Conservation (phyloP, 2,113 vertebrate genomes). For the Lutjanus erythropterus region DNA sequence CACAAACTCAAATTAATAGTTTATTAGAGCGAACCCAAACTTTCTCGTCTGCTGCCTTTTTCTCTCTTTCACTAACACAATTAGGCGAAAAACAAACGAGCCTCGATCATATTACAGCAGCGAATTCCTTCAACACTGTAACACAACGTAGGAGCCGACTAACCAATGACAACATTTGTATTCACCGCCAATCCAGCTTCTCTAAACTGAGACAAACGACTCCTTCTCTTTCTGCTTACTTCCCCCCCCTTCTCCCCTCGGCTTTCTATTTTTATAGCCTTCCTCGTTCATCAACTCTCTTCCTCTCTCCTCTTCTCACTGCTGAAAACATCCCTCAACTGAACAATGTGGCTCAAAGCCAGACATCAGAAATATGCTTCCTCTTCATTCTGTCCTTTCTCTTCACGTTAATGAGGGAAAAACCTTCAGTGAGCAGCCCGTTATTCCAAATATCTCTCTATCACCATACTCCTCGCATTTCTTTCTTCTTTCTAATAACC, state of each 20-base stretch:
- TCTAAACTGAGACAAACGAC: conserved; percentile 63
- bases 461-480: conserved; percentile 35
- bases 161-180: conserved; percentile 60
- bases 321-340: conserved; percentile 56
- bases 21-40: background rate
- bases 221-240: conserved; percentile 56
- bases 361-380: conserved; percentile 54
- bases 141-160: conserved; percentile 14
- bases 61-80: background rate
- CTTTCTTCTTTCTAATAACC: conserved; percentile 28
- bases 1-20: conserved; percentile 14
- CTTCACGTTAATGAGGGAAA: conserved; percentile 60
- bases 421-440: conserved; percentile 38
- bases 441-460: conserved; percentile 47
- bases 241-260: conserved; percentile 20
- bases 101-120: conserved; percentile 11
- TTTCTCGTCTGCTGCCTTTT: background rate
- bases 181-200: conserved; percentile 46
- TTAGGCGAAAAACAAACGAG: conserved; percentile 11
- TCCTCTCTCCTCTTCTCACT: conserved; percentile 31
- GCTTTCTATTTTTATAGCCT: conserved; percentile 71
- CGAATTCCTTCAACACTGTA: conserved; percentile 21
- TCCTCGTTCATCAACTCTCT: conserved; percentile 69
- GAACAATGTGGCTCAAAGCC: conserved; percentile 62
- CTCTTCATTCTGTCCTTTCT: conserved; percentile 55